Conservation (phyloP, 2,888 invertebrate species). For the Tetanocera ferruginea region DNA sequence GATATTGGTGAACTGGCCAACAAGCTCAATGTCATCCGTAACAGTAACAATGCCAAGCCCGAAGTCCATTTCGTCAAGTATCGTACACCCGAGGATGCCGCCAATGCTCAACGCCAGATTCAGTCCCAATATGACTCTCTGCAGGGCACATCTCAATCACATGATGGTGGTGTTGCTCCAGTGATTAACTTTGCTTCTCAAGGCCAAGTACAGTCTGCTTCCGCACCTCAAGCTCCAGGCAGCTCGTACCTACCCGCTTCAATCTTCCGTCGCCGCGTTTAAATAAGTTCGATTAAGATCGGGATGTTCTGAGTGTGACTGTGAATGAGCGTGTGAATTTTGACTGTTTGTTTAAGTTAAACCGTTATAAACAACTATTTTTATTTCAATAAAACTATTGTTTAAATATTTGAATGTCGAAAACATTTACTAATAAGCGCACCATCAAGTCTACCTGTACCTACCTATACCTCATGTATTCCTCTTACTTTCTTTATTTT, state of each 20-base stretch:
- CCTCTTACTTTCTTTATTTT: too few species aligned
- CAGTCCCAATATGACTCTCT: slow-evolving; percentile 60
- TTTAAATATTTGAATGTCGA: not conserved
- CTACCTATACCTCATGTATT: too few species aligned
- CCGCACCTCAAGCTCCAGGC: slow-evolving; percentile 51
- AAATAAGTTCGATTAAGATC: not conserved
- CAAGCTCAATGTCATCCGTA: slow-evolving; percentile 55
- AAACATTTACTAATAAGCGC: too few species aligned
- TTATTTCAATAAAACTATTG: not conserved
- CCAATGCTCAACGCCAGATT: slow-evolving; percentile 60
- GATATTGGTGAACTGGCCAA: slow-evolving; percentile 59
- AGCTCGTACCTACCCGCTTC: slow-evolving; percentile 56
- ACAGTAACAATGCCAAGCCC: slow-evolving; percentile 57
- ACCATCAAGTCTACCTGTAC: too few species aligned
- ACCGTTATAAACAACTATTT: not conserved
- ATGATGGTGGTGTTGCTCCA: slow-evolving; percentile 62
- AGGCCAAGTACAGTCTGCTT: slow-evolving; percentile 49
- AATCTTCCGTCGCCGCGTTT: slow-evolving; percentile 52
- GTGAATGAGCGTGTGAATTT: not conserved
- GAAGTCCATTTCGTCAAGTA: slow-evolving; percentile 67
- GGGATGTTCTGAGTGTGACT: not conserved
- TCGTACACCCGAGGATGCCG: slow-evolving; percentile 63
- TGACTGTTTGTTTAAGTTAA: slow-evolving; percentile 10
- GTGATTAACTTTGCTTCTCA: slow-evolving; percentile 60
- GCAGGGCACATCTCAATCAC: slow-evolving; percentile 57